Base-by-base conservation (phyloP, 1,140 invertebrate genomes). In the Penaeus vannamei region DNA sequence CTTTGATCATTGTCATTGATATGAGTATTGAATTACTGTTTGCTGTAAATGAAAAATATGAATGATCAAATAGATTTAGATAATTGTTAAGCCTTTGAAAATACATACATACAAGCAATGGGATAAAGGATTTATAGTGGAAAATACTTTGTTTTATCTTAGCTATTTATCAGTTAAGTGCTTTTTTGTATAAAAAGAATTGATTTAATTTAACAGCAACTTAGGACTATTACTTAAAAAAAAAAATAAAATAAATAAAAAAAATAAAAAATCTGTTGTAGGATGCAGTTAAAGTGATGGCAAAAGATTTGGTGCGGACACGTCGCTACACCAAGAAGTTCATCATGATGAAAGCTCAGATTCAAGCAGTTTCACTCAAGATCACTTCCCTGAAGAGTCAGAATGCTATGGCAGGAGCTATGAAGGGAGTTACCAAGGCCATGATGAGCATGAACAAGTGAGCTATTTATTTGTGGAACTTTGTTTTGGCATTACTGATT, bases 211-310 rank as follows among this genome's bases (percentile, higher is more conserved):
- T 5, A 7, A 42, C 3, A 42, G 1, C 36, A 42, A 42, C 36
- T 42, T 2, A 42, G 36, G 36, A 2, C 36, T 36, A n/a, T n/a
- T n/a, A n/a, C n/a, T n/a, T n/a, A n/a, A n/a, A n/a, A n/a, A n/a
- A n/a, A n/a, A 29, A n/a, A 19, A 26, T 20, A 32, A 26, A n/a
- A 84, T 59, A 14, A 46, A 81, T 36, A 42, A 46, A 8, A 3
- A 2, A 36, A 22, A 26, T 36, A 22, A 79, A n/a, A 59, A 77
- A 23, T 83, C 62, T 62, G 91, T 93, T 94, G 60, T 92, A 98
- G 97, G 99, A 99, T 95, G 98, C 99, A 85, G 99, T 99, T 0
- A 99, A 99, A 95, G 99, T 99, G 91, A 99, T 99, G 98, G 99
- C 99, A 1, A 99, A 98, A 94, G 99, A 99, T 94, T 94, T 99